Percentiles rank a stretch among this genome's conserved stretches.
Conservation (phyloP, 2,888 invertebrate genomes). For the Eretmocerus hayati region DNA sequence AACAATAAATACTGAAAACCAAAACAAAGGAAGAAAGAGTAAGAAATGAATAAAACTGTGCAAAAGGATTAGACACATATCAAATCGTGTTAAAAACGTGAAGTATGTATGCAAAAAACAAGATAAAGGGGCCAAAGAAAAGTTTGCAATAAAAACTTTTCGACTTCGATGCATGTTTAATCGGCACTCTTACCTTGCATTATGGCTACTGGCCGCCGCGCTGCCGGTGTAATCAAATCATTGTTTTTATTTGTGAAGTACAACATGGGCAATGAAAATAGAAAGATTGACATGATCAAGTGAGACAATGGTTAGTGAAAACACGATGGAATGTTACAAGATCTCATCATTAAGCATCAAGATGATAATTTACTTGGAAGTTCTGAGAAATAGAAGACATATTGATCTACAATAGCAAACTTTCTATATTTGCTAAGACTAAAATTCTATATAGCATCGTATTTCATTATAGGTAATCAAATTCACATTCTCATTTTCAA, state of each 20-base stretch:
- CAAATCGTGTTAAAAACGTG: constrained; percentile 24
- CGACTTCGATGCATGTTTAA: constrained; percentile 45
- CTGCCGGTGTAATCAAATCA: constrained; percentile 49
- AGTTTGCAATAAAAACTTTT: constrained; percentile 43
- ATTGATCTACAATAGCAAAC: background rate
- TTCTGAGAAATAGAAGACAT: constrained; percentile 21
- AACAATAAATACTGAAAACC: constrained; percentile 1
- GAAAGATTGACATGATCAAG: constrained; percentile 26
- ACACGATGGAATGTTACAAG: constrained; percentile 23
- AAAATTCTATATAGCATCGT: constrained; percentile 2
- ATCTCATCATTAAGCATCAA: constrained; percentile 16
- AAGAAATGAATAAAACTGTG: background rate
- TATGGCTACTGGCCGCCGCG: constrained; percentile 48
- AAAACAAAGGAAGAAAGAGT: constrained; percentile 1
- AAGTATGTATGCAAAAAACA: constrained; percentile 27
- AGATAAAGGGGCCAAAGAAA: constrained; percentile 37
- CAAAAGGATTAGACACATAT: constrained; percentile 6
- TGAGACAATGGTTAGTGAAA: constrained; percentile 25
- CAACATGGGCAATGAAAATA: constrained; percentile 31
- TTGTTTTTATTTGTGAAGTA: constrained; percentile 45
- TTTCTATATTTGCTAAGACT: background rate
- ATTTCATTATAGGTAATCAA: constrained; percentile 4
- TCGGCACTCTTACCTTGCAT: constrained; percentile 46
- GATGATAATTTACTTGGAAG: constrained; percentile 14
- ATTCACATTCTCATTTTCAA: constrained; percentile 21